Base-by-base conservation (phyloP, 2,797 vertebrate species). In the Pseudotriccus pelzelni region DNA sequence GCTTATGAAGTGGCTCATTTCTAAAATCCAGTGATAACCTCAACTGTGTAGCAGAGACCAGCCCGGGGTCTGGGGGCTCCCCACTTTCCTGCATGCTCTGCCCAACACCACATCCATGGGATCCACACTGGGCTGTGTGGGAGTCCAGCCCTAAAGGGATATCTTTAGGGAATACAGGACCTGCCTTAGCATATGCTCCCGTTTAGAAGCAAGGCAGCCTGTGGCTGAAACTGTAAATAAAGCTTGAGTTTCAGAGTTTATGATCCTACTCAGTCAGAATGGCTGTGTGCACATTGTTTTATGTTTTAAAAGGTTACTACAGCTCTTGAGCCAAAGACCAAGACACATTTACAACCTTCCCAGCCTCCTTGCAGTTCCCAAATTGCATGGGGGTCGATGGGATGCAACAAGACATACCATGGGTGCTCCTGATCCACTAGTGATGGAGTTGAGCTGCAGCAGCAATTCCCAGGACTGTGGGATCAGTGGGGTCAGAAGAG, bases 201-300 rank as follows among this genome's bases (percentile, higher is more conserved):
- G 0, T 67, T 46, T 60, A n/a, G 70, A 74, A 94, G 27, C n/a
- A 70, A 94, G n/a, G 60, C 52, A 92, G 44, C 23, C 66, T 32
- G 55, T 67, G 14, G 9, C 50, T 85, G 66, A 90, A 87, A 60
- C 21, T 10, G 10, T 53, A 91, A 87, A 72, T 59, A 86, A 85
- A 87, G 37, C 19, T 50, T 87, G 53, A 53, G 52, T 74, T 72
- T 39, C 53, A 50, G 53, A 80, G 14, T 14, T 77, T 66, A 58
- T 44, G 37, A n/a, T 58, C 66, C 46, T 90, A 18, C 50, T 75
- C 44, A 78, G 34, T 68, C 49, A 87, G 68, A 24, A 17, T 3
- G 19, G 74, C 46, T 62, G 9, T 28, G 14, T 18, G 27, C 27
- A 36, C 30, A n/a, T 56, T 75, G 77, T 80, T 89, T 68, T 49